Base-by-base conservation (phyloP, 2,797 vertebrate species). In the Oophaga sylvatica region DNA sequence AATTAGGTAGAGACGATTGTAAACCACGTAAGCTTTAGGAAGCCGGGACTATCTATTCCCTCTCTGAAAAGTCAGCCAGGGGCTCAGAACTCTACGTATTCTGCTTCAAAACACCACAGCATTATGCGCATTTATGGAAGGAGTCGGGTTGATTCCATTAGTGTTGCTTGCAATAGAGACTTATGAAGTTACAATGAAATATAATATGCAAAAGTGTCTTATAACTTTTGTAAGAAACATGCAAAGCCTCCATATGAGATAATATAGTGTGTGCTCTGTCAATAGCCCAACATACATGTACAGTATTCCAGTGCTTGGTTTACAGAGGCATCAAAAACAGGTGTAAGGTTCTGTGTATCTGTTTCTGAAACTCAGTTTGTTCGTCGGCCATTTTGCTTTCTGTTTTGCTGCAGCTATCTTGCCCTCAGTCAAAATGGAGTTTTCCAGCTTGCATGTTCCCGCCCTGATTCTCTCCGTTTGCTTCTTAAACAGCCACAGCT, bases 1-100 rank as follows among this genome's bases (percentile, higher is more conserved):
- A 87, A 87, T 87, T 87, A 87, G 70, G 62, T 63, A 73, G 26
- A 87, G 68, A 13, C 45, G n/a, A 75, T 76, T 86, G 85, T 86
- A 86, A 86, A 62, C 78, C 67, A 60, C 78, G 60, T 29, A 59
- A 60, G 65, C 78, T 48, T 86, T 60, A 80, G 48, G 19, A 70
- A 86, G 77, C 78, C 67, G 80, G 65, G 78, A 56, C 31, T 19
- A 31, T 75, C 48, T 81, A 53, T 26, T 56, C 48, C 73, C 11
- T 26, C 57, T 71, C 79, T 56, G 73, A 87, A 81, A 62, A 60
- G 56, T 53, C 41, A 65, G 65, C 59, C 53, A 60, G 26, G 26
- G 20, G 35, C 71, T 48, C 41, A 53, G 41, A 75, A 48, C 71
- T 22, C 41, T n/a, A 7, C 4, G 12, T 48, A 53, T n/a, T 16